Evolutionary conservation across 2,888 invertebrate genomes (phyloP).

Genomic region (Andricus quercusramuli): DNA sequence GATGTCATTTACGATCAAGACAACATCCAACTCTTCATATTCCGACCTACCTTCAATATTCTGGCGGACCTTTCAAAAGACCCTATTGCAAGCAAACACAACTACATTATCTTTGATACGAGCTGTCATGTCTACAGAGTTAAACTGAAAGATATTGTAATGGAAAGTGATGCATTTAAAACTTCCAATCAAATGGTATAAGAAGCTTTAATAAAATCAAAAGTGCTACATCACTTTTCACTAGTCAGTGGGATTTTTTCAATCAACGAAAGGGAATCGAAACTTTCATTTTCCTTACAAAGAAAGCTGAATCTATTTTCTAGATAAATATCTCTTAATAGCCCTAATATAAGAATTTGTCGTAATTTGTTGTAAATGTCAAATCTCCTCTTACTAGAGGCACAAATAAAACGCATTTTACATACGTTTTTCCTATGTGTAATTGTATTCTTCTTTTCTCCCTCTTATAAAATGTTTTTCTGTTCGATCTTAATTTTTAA

Average conservation of each 20-base stretch:
- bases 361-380: no score
- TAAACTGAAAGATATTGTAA: not conserved
- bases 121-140: not conserved
- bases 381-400: no score
- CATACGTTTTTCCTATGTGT: no score
- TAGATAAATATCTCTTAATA: not conserved
- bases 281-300: not conserved
- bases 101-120: slow-evolving; percentile 16
- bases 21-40: slow-evolving; percentile 21
- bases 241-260: not conserved
- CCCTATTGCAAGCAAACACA: slow-evolving; percentile 11
- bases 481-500: no score
- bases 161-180: slow-evolving; percentile 21
- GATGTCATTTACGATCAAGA: slow-evolving; percentile 39
- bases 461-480: no score
- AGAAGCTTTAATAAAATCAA: slow-evolving; percentile 3
- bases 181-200: not conserved
- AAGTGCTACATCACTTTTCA: not conserved
- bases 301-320: not conserved
- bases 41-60: slow-evolving; percentile 8
- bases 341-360: no score
- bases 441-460: no score
- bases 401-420: no score
- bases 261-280: slow-evolving; percentile 8
- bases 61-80: slow-evolving; percentile 34